Percentiles rank a stretch among this genome's conserved stretches.
phyloP scores from a whole-genome alignment of 2,888 invertebrate genomes.

The Palloptera scutellata region DNA sequence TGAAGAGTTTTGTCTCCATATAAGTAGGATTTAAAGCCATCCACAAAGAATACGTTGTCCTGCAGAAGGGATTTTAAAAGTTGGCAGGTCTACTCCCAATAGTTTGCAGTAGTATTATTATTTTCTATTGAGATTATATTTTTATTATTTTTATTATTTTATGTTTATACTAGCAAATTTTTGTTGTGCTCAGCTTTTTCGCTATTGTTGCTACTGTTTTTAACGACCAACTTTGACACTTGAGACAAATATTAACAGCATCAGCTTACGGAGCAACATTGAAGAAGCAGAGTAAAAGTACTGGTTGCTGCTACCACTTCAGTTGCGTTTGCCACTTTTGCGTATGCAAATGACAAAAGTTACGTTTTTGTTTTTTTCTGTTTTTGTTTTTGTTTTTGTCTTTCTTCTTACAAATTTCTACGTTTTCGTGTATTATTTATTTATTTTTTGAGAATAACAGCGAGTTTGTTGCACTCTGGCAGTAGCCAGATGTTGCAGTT shows the following conservation, averaged over 20 bases:
- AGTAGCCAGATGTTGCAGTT: no score
- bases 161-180: neutral
- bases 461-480: no score
- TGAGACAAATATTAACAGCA: constrained; percentile 27
- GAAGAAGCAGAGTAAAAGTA: neutral
- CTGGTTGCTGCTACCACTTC: neutral
- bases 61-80: no score
- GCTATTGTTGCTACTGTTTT: constrained; percentile 1
- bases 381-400: neutral
- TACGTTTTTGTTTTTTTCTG: neutral
- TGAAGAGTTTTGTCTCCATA: no score
- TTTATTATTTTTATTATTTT: neutral
- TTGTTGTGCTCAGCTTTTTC: neutral
- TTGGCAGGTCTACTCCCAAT: no score
- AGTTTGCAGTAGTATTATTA: no score
- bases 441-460: no score
- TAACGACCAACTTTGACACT: constrained; percentile 23
- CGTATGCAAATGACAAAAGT: no score
- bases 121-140: neutral
- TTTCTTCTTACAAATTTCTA: no score
- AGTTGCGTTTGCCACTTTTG: neutral
- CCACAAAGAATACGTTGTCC: no score
- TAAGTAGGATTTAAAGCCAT: no score
- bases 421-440: no score
- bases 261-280: neutral